These are phyloP conservation scores for Sminthurides bifidus DNA, from an alignment of 1,140 invertebrate species.

Conservation along the genomic window DNA sequence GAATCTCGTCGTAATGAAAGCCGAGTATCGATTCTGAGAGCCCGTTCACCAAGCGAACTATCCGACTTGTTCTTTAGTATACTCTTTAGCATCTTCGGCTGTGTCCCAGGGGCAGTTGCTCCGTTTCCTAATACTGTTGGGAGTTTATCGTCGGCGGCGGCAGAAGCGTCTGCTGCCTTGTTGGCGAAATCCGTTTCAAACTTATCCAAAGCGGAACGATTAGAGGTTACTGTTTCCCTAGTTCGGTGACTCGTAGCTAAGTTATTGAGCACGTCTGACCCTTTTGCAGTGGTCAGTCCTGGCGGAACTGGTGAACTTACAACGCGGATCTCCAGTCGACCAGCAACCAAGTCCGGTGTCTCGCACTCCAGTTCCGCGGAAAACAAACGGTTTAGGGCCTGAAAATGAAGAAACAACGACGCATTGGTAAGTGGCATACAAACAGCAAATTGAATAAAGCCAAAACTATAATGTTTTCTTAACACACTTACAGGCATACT, in stretches of 20 bases:
- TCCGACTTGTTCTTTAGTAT: conserved; percentile 32
- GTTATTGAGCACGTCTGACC: not conserved
- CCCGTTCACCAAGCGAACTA: conserved; percentile 27
- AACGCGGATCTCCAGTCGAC: conserved; percentile 63
- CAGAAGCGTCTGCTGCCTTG: not conserved
- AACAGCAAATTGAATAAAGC: not conserved
- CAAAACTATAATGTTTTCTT: not conserved
- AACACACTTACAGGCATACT: conserved; percentile 33
- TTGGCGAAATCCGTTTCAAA: conserved; percentile 12
- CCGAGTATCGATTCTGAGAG: conserved; percentile 21
- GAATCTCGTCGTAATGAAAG: conserved; percentile 10
- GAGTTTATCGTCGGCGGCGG: conserved; percentile 6
- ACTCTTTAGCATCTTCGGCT: conserved; percentile 29
- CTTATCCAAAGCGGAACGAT: conserved; percentile 20
- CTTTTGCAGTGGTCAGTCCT: conserved; percentile 2
- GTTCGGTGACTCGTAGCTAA: not conserved
- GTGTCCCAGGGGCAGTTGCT: not conserved
- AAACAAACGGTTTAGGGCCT: conserved; percentile 30
- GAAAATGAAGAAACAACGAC: not conserved
- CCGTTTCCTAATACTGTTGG: conserved; percentile 1
- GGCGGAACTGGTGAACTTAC: conserved; percentile 36
- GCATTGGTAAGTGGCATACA: not conserved
- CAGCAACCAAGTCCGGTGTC: conserved; percentile 22
- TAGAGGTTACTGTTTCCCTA: not conserved
- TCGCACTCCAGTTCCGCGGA: conserved; percentile 23